phyloP scores from a whole-genome alignment of 92 coral and sea anemone species.

The Phenganax marumi region DNA sequence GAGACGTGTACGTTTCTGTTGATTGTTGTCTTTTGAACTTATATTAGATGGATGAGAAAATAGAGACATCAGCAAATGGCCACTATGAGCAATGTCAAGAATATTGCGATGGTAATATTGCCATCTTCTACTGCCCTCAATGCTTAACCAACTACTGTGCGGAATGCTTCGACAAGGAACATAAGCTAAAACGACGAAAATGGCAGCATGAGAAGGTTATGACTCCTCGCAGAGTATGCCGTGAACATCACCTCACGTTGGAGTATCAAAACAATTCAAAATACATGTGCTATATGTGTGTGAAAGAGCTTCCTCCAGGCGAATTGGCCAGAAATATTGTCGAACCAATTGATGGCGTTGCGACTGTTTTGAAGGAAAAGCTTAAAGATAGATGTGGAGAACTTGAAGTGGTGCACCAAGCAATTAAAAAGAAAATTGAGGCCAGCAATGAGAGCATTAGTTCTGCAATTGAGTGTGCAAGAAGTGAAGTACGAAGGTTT shows the following conservation, averaged over 20 bases:
- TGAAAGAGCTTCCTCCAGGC: conserved; percentile 26
- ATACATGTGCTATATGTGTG: conserved; percentile 41
- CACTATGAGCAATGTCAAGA: conserved; percentile 63
- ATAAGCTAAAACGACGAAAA: conserved; percentile 74
- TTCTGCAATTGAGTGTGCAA: conserved; percentile 26
- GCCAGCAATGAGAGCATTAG: conserved; percentile 15
- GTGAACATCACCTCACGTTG: conserved; percentile 74
- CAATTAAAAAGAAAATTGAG: conserved; percentile 20
- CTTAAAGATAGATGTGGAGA: conserved; percentile 22
- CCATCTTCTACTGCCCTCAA: conserved; percentile 86
- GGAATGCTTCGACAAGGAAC: conserved; percentile 81
- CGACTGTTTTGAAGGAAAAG: conserved; percentile 23
- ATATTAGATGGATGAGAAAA: conserved; percentile 10
- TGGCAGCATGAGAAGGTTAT: conserved; percentile 66
- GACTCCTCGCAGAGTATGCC: conserved; percentile 69
- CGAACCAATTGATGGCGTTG: conserved; percentile 33
- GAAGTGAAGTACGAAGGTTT: conserved; percentile 40
- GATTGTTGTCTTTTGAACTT: too few species aligned
- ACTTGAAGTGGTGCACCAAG: neutral
- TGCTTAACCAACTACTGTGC: conserved; percentile 88
- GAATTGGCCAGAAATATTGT: conserved; percentile 27
- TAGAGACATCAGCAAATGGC: neutral
- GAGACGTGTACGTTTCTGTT: too few species aligned
- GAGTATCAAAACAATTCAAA: conserved; percentile 58
- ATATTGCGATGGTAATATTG: conserved; percentile 73